phyloP scores from a whole-genome alignment of 2,113 vertebrate species.

The Potamarius usumacintae region DNA sequence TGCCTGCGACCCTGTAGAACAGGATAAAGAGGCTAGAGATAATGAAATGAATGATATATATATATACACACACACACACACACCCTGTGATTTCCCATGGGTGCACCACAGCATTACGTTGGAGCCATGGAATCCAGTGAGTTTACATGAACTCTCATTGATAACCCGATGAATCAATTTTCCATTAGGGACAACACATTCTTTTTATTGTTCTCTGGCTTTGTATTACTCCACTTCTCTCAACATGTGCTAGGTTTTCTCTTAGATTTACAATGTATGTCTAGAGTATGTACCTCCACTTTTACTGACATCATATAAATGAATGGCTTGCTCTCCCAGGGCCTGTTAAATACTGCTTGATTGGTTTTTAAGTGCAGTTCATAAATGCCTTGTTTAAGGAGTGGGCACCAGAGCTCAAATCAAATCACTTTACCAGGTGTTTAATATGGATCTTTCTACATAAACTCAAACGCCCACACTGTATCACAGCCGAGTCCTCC shows the following conservation, averaged over 20 bases:
- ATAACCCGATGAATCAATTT: neutral
- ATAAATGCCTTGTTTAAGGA: constrained; percentile 54
- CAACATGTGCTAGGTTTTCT: neutral
- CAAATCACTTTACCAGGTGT: constrained; percentile 51
- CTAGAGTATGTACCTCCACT: neutral
- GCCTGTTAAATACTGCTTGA: constrained; percentile 28
- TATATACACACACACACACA: neutral
- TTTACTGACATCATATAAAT: constrained; percentile 17
- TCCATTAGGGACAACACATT: neutral
- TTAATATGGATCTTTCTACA: constrained; percentile 51
- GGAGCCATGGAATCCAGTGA: neutral
- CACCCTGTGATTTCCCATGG: neutral
- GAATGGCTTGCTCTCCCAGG: neutral
- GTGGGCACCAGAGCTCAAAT: constrained; percentile 42
- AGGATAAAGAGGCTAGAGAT: too few relatives aligned
- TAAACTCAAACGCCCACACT: constrained; percentile 55
- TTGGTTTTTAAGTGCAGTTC: constrained; percentile 50
- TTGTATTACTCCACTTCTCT: neutral
- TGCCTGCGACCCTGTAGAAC: too few relatives aligned
- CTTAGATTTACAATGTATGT: neutral
- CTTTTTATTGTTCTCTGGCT: neutral
- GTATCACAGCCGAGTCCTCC: constrained; percentile 44
- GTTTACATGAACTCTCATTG: neutral
- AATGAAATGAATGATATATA: too few relatives aligned
- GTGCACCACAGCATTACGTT: neutral